These are phyloP conservation scores for Otus sunia DNA, from an alignment of 2,113 vertebrate genomes.

Conservation along the genomic window DNA sequence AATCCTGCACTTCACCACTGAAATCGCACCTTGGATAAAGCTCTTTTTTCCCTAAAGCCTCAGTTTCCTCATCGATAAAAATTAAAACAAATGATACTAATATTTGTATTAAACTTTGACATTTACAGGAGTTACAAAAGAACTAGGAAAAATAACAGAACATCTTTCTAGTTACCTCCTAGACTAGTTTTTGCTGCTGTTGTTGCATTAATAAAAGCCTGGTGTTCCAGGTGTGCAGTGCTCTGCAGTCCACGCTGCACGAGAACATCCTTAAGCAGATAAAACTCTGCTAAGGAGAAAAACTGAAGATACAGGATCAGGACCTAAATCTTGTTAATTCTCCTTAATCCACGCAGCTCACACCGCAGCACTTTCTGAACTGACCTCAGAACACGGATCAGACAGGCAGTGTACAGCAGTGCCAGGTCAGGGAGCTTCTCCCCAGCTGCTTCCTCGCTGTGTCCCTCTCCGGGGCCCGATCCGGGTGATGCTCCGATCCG, in stretches of 20 bases:
- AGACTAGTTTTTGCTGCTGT: neutral
- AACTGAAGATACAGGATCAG: neutral
- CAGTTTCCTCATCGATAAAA: neutral
- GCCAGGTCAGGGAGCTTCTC: too few relatives aligned
- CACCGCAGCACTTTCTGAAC: neutral
- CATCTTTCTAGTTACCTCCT: neutral
- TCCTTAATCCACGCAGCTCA: neutral
- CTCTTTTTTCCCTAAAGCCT: neutral
- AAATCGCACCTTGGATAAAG: neutral
- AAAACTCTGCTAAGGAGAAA: neutral
- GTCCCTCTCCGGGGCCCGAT: neutral
- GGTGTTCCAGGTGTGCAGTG: rapidly evolving
- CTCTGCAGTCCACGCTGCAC: rapidly evolving
- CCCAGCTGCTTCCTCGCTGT: neutral
- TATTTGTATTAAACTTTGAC: neutral
- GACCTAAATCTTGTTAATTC: neutral
- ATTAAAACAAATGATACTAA: neutral
- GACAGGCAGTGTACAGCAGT: rapidly evolving
- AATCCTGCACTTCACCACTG: neutral
- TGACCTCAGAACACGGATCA: rapidly evolving
- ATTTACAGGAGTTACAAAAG: neutral
- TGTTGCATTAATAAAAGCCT: neutral
- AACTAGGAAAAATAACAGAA: neutral
- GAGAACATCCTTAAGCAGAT: neutral
- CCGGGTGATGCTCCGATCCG: rapidly evolving